Conservation (phyloP, 2,797 vertebrate species). For the Dendrocincla fuliginosa region DNA sequence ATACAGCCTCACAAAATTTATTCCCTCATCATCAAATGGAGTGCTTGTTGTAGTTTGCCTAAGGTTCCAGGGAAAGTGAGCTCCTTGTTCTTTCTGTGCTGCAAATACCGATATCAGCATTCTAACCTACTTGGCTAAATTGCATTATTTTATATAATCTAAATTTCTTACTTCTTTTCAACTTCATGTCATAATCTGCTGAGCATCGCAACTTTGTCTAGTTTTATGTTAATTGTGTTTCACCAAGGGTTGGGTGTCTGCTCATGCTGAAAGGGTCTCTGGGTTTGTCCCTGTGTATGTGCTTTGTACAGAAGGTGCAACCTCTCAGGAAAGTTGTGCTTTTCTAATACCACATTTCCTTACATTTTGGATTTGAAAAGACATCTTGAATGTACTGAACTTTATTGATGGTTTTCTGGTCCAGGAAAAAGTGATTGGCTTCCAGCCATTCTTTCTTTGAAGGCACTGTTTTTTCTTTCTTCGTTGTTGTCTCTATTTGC, state of each 20-base stretch:
- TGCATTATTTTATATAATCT: neutral
- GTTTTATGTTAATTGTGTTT: neutral
- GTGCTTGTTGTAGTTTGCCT: neutral
- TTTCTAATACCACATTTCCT: neutral
- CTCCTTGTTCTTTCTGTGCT: neutral
- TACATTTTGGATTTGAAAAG: neutral
- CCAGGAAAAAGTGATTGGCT: neutral
- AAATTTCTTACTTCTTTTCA: neutral
- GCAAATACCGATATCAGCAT: accelerated
- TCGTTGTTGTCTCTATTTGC: neutral
- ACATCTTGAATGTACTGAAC: neutral
- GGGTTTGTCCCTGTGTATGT: neutral
- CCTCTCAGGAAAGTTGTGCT: neutral
- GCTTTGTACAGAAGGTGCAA: neutral
- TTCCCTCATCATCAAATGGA: neutral
- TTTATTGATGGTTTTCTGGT: neutral
- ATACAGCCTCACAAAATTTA: neutral
- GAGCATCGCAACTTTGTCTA: neutral
- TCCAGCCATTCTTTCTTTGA: neutral
- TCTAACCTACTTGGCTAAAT: neutral
- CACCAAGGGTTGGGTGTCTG: neutral
- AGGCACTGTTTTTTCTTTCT: neutral
- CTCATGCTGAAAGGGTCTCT: neutral
- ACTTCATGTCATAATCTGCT: neutral
- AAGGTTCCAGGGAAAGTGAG: neutral